Evolutionary conservation across 2,797 vertebrate genomes (phyloP).

Genomic region (Phrynocephalus forsythii): DNA sequence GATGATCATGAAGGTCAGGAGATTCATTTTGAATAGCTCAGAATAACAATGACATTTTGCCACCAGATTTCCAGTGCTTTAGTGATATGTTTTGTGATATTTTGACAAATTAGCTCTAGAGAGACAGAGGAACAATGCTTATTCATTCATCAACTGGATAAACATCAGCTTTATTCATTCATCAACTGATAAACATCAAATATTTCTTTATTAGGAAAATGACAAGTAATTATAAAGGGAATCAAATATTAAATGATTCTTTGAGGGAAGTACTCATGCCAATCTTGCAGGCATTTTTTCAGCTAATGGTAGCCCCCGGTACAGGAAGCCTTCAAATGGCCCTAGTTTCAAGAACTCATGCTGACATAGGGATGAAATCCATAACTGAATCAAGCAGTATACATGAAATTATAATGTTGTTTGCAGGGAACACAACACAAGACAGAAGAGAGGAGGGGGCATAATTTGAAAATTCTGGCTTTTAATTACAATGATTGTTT

Average conservation of each 20-base stretch:
- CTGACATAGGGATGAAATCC: no score
- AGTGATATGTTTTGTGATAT: not conserved
- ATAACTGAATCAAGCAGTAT: slow-evolving; percentile 6
- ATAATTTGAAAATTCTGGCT: no score
- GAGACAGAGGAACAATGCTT: slow-evolving; percentile 12
- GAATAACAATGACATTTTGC: not conserved
- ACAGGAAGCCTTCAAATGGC: no score
- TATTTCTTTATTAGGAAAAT: slow-evolving; percentile 11
- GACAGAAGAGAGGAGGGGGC: no score
- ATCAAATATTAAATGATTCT: slow-evolving; percentile 6
- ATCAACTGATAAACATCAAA: slow-evolving; percentile 26
- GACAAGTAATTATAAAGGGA: slow-evolving; percentile 6
- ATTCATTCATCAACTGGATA: slow-evolving; percentile 26
- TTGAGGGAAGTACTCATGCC: no score
- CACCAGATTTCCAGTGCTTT: not conserved
- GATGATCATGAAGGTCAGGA: slow-evolving; percentile 29
- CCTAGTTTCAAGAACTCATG: no score
- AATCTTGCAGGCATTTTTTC: no score
- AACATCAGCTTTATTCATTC: slow-evolving; percentile 24
- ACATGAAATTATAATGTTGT: not conserved
- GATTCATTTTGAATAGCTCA: not conserved
- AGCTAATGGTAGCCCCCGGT: no score
- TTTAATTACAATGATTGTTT: no score
- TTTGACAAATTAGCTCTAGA: slow-evolving; percentile 19
- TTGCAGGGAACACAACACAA: not conserved